Evolutionary conservation across 1,140 invertebrate genomes (phyloP).

Genomic region (Drosophila rhopaloa): DNA sequence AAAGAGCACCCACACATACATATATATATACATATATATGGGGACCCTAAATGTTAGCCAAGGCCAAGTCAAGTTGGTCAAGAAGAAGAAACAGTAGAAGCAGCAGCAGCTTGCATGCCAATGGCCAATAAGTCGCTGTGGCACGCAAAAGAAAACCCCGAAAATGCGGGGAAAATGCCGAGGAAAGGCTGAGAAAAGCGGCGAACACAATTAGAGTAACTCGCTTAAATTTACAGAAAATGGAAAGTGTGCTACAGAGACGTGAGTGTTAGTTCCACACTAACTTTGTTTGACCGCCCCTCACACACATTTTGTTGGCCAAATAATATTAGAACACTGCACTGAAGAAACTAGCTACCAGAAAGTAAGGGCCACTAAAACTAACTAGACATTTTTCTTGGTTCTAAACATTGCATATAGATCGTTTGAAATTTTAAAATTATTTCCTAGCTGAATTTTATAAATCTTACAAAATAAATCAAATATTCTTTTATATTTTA

Average conservation of each 20-base stretch:
- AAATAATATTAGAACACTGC: conserved; percentile 62
- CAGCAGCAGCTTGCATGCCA: conserved; percentile 66
- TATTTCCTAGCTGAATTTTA: too few species aligned
- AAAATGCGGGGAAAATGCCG: conserved; percentile 14
- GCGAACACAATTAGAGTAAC: conserved; percentile 57
- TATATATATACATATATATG: background rate
- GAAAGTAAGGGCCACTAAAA: too few species aligned
- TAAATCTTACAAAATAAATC: too few species aligned
- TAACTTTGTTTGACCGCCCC: conserved; percentile 48
- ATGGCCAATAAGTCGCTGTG: conserved; percentile 71
- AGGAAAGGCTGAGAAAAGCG: conserved; percentile 13
- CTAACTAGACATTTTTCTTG: too few species aligned
- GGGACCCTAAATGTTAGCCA: conserved; percentile 31
- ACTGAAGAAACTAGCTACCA: conserved; percentile 9
- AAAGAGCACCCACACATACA: conserved; percentile 13
- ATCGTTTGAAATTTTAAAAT: too few species aligned
- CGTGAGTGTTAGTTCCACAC: conserved; percentile 46
- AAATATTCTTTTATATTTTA: too few species aligned
- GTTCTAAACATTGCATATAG: background rate
- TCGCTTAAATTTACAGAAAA: conserved; percentile 53
- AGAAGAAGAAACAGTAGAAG: conserved; percentile 32
- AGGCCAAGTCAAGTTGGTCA: conserved; percentile 69
- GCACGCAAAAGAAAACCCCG: conserved; percentile 56
- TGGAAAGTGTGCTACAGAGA: conserved; percentile 56
- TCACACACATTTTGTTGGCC: conserved; percentile 27